Conservation (phyloP, 1,140 invertebrate species). For the Lordiphosa clarofinis region DNA sequence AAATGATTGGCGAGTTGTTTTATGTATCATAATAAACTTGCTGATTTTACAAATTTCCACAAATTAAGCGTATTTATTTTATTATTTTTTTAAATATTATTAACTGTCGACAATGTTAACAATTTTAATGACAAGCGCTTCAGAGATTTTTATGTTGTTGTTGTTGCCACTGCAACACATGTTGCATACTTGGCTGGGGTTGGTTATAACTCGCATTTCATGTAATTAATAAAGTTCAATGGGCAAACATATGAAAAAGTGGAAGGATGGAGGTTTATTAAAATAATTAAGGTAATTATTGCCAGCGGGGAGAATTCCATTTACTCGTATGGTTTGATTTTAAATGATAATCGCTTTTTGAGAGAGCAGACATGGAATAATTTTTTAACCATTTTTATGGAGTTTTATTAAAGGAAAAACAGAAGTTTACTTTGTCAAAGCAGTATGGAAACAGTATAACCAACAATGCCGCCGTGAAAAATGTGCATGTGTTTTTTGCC, state of each 20-base stretch:
- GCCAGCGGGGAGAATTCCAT: conserved; percentile 42
- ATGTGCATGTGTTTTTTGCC: no score
- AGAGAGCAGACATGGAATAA: conserved; percentile 12
- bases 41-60: conserved; percentile 15
- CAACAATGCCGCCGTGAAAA: no score
- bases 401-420: conserved; percentile 25
- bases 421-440: not conserved
- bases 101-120: conserved; percentile 72
- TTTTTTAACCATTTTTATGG: not conserved
- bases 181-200: conserved; percentile 41
- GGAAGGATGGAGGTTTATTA: conserved; percentile 60
- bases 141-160: conserved; percentile 30
- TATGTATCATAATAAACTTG: not conserved
- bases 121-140: conserved; percentile 60
- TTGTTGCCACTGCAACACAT: conserved; percentile 19
- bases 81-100: conserved; percentile 59
- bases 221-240: conserved; percentile 70
- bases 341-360: conserved; percentile 37
- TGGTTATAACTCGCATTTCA: conserved; percentile 18
- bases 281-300: conserved; percentile 77
- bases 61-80: conserved; percentile 60
- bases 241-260: conserved; percentile 62
- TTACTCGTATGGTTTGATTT: conserved; percentile 41
- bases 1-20: not conserved
- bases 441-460: no score